Base-by-base conservation (phyloP, 2,888 invertebrate species). In the Malacosoma neustria region DNA sequence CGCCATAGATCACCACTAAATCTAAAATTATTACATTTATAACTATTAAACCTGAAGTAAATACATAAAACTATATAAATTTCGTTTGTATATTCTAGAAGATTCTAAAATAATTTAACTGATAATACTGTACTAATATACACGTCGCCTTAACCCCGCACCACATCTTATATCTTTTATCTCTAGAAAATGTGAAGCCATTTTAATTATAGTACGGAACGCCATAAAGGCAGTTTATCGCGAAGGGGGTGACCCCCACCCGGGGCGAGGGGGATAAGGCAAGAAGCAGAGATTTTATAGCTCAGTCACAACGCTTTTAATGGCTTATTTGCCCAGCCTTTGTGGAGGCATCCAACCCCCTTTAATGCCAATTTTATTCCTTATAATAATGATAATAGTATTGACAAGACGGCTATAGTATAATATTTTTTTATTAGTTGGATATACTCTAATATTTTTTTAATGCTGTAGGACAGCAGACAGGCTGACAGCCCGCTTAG, bases 221-320 rank as follows among this genome's bases (percentile, higher is more conserved):
- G 73, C 69, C 74, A 80, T 81, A 80, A 79, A 79, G 76, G 79
- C 82, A 79, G 81, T 82, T 82, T 81, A 82, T 77, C 74, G 79
- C 68, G 61, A 43, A 41, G 56, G 53, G 41, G 47, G 37, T 43
- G 47, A 36, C 40, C 36, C 49, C 49, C 51, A 49, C 51, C 48
- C 48, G 51, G 48, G 44, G 46, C 51, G 51, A 55, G 57, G 50
- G 56, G 59, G 54, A 53, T 54, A 48, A 51, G 72, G 80, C 71
- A 84, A 84, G 84, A 81, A 81, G 82, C 84, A 79, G 69, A 84
- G 84, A 84, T 84, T 84, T 84, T 84, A 84, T 82, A 82, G 84
- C 75, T 66, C 64, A 70, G 67, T 64, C 68, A 70, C 76, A 74
- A 75, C 72, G 74, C 76, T 81, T 81, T 81, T 84, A 82, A 85